Conservation (phyloP, 2,888 invertebrate genomes). For the Drosophila mayaguana region DNA sequence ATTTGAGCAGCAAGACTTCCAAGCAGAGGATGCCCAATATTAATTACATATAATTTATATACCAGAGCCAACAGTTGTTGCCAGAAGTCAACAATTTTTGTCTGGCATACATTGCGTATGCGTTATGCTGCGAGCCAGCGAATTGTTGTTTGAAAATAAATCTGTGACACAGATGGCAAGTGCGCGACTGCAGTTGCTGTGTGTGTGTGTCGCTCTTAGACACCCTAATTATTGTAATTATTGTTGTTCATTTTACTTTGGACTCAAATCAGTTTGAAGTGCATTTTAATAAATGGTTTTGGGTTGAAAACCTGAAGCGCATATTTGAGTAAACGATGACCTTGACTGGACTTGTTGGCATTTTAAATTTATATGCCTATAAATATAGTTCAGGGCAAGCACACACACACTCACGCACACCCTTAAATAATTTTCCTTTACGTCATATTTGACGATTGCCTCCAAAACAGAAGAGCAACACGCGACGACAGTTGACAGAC, state of each 20-base stretch:
- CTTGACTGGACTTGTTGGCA: constrained; percentile 67
- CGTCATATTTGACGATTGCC: constrained; percentile 68
- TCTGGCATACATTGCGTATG: constrained; percentile 67
- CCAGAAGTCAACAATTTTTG: constrained; percentile 11
- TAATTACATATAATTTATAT: constrained; percentile 11
- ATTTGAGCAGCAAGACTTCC: constrained; percentile 43
- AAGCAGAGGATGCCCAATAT: constrained; percentile 15
- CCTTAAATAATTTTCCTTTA: constrained; percentile 42
- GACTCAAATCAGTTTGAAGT: constrained; percentile 35
- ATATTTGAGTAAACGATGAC: constrained; percentile 45
- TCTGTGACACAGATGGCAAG: constrained; percentile 64
- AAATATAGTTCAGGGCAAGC: constrained; percentile 74
- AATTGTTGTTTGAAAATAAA: constrained; percentile 63
- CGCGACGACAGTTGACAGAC: constrained; percentile 53
- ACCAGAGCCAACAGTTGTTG: constrained; percentile 12
- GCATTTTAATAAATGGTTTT: constrained; percentile 51
- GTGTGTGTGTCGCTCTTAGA: constrained; percentile 10
- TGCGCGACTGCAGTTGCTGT: constrained; percentile 12
- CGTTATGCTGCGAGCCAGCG: constrained; percentile 47
- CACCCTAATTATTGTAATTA: constrained; percentile 52
- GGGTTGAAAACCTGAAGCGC: constrained; percentile 10
- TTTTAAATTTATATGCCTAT: constrained; percentile 62
- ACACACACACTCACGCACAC: constrained; percentile 10
- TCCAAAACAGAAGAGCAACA: constrained; percentile 52
- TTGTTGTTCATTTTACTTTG: background rate